Conservation (phyloP, 2,113 vertebrate genomes). For the Anolis carolinensis region DNA sequence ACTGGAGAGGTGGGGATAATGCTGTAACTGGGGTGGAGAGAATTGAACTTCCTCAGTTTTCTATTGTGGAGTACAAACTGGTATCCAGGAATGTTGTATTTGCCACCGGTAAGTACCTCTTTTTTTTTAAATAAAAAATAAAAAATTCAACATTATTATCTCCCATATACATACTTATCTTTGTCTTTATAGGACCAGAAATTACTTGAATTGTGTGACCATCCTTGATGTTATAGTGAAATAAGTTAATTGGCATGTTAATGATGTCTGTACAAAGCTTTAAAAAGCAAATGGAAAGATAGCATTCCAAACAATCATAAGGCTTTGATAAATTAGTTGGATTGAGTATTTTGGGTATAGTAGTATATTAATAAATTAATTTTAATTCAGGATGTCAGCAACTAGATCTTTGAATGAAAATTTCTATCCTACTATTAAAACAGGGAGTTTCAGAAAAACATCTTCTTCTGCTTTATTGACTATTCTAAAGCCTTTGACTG, state of each 20-base stretch:
- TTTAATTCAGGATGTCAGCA: neutral
- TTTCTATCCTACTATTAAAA: too few species aligned
- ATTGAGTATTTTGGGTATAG: neutral
- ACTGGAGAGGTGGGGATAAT: conserved; percentile 93
- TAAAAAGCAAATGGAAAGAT: neutral
- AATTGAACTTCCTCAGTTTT: conserved; percentile 98
- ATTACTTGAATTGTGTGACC: neutral
- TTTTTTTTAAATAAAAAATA: neutral
- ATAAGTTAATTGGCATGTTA: neutral
- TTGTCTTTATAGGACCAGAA: neutral
- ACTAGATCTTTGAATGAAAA: neutral
- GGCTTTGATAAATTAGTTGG: neutral
- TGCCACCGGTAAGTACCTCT: conserved; percentile 87
- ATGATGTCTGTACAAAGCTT: neutral
- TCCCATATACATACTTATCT: conserved; percentile 6
- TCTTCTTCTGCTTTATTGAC: too few species aligned
- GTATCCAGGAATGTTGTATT: conserved; percentile 98
- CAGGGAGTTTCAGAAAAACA: too few species aligned
- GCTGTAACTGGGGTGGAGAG: conserved; percentile 93
- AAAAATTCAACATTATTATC: neutral
- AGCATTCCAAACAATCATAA: neutral
- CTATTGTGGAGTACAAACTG: conserved; percentile 93
- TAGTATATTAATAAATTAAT: neutral
- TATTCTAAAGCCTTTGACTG: too few species aligned
- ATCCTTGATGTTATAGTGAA: neutral